These are phyloP conservation scores for Eudorcas thomsonii DNA, from an alignment of 2,113 vertebrate genomes.

Conservation along the genomic window DNA sequence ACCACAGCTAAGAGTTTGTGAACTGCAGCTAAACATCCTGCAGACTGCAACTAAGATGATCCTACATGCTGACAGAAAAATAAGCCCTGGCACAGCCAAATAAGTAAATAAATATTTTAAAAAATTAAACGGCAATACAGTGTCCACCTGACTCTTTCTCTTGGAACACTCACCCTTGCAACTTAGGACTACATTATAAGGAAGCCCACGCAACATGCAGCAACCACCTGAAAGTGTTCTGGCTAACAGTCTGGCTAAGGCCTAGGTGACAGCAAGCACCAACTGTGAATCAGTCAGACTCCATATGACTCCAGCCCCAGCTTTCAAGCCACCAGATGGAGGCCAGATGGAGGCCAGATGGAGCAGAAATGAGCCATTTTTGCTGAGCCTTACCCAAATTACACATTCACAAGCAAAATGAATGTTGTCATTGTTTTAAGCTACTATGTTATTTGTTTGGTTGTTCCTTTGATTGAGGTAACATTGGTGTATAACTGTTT, in stretches of 20 bases:
- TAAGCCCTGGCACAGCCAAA: not conserved
- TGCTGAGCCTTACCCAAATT: not conserved
- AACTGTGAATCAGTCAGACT: not conserved
- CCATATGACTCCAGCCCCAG: not conserved
- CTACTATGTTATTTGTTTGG: not conserved
- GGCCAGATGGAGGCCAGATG: not conserved
- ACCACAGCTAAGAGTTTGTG: not conserved
- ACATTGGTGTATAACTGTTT: not conserved
- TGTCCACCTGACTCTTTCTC: not conserved
- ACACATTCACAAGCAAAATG: not conserved
- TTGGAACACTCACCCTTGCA: not conserved
- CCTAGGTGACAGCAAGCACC: not conserved
- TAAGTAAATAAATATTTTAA: not conserved
- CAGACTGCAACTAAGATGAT: not conserved
- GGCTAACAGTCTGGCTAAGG: not conserved
- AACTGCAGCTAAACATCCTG: not conserved
- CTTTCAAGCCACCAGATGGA: not conserved
- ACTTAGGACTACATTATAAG: not conserved
- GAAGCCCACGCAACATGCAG: not conserved
- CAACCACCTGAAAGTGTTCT: not conserved
- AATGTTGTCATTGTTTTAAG: not conserved
- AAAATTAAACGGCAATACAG: not conserved
- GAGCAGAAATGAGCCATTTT: not conserved
- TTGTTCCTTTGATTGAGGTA: not conserved
- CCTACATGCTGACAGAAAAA: not conserved